Evolutionary conservation across 2,113 vertebrate genomes (phyloP).

Genomic region (Elachura formosa): DNA sequence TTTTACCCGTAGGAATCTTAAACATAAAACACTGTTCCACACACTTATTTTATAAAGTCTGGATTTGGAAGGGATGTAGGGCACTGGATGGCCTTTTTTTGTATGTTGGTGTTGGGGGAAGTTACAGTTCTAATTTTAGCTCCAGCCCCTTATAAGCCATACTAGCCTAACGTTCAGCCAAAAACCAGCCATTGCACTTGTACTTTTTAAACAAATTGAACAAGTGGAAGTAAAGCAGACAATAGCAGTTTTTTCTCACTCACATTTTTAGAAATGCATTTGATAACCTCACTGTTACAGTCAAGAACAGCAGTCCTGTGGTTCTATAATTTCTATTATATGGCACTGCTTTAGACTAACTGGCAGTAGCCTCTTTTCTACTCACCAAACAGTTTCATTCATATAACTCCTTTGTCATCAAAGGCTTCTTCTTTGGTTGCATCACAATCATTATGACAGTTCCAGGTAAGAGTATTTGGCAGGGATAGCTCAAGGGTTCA

Average conservation of each 20-base stretch:
- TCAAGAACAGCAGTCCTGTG: not conserved
- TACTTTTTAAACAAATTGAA: not conserved
- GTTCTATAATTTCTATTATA: not conserved
- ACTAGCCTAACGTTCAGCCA: not conserved
- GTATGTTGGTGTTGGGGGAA: not conserved
- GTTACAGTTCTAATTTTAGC: not conserved
- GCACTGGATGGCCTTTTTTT: not conserved
- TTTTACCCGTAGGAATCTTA: not conserved
- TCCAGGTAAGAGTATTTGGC: constrained; percentile 57
- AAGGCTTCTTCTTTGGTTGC: constrained; percentile 13
- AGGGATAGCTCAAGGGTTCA: constrained; percentile 60
- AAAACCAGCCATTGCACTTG: not conserved
- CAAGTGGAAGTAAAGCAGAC: not conserved
- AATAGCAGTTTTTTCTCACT: not conserved
- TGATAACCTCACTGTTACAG: not conserved
- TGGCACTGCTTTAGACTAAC: not conserved
- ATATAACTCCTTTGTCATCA: constrained; percentile 26
- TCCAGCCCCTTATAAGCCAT: not conserved
- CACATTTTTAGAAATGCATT: not conserved
- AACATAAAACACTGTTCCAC: not conserved
- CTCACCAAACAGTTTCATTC: constrained; percentile 27
- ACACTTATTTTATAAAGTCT: not conserved
- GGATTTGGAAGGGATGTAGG: not conserved
- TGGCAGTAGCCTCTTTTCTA: constrained; percentile 30
- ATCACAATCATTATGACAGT: constrained; percentile 54